Evolutionary conservation across 23 tunicate species (phyloP).

Genomic region (Trididemnum clinides): DNA sequence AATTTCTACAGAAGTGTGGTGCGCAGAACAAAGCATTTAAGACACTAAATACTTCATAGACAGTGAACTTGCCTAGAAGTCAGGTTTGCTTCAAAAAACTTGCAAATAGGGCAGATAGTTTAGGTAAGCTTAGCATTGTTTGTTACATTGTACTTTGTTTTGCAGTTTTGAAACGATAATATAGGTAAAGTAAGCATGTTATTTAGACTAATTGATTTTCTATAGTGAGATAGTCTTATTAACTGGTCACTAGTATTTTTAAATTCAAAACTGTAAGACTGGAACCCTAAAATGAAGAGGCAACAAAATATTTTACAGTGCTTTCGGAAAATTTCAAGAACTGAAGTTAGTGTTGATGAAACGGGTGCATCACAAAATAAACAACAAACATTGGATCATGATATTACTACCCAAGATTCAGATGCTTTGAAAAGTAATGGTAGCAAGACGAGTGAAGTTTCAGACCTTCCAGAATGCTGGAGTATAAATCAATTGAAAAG

Average conservation of each 20-base stretch:
- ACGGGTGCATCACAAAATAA: constrained; percentile 27
- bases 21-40: constrained; percentile 13
- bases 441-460: constrained; percentile 26
- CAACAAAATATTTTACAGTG: constrained; percentile 33
- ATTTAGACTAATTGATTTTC: constrained; percentile 5
- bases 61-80: constrained; percentile 19
- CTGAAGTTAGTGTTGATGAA: constrained; percentile 35
- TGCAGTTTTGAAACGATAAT: constrained; percentile 16
- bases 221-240: constrained; percentile 19
- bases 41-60: constrained; percentile 16
- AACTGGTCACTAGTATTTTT: constrained; percentile 28
- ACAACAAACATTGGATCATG: constrained; percentile 27
- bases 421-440: constrained; percentile 29
- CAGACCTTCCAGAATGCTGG: constrained; percentile 59
- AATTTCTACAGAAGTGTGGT: constrained; percentile 21
- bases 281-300: constrained; percentile 31
- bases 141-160: constrained; percentile 19
- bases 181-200: constrained; percentile 11
- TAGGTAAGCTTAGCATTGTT: constrained; percentile 16
- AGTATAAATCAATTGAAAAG: constrained; percentile 35
- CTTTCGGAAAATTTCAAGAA: constrained; percentile 30
- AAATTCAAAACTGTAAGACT: constrained; percentile 28
- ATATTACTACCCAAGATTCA: constrained; percentile 25
- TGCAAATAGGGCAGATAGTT: constrained; percentile 17
- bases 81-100: constrained; percentile 14